Conservation (phyloP, 2,888 invertebrate species). For the Hypercompe scribonia region DNA sequence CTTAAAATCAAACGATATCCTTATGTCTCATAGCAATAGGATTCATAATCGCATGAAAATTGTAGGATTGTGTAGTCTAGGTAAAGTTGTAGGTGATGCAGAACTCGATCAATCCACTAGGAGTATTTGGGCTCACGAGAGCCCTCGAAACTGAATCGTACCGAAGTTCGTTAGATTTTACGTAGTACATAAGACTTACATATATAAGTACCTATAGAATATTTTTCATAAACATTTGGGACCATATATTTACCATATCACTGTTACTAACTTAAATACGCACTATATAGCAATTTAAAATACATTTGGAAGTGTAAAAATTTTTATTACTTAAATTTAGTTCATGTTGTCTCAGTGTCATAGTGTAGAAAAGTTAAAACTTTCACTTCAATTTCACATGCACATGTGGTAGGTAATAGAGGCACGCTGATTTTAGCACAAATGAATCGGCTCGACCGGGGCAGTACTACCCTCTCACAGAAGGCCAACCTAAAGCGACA, state of each 20-base stretch:
- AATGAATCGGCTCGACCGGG: no score
- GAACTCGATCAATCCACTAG: constrained; percentile 78
- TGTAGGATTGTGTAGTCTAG: constrained; percentile 22
- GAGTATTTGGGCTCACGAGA: constrained; percentile 77
- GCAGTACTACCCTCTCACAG: no score
- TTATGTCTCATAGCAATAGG: constrained; percentile 42
- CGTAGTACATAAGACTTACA: constrained; percentile 20
- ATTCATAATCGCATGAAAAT: constrained; percentile 42
- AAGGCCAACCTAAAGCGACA: no score
- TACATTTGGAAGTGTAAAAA: no score
- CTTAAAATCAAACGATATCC: constrained; percentile 21
- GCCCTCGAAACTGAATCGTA: constrained; percentile 54
- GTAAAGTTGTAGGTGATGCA: constrained; percentile 44
- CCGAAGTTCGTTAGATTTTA: constrained; percentile 32
- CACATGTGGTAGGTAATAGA: no score
- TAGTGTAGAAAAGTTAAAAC: no score
- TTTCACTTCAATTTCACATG: no score
- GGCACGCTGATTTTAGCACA: no score
- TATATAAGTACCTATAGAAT: constrained; percentile 13
- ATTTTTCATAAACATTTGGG: background rate
- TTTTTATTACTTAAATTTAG: no score
- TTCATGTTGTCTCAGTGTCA: no score
- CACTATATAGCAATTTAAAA: no score
- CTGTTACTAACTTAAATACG: no score
- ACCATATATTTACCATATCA: background rate